These are phyloP conservation scores for Halcyon senegalensis DNA, from an alignment of 2,113 vertebrate species.

Conservation along the genomic window DNA sequence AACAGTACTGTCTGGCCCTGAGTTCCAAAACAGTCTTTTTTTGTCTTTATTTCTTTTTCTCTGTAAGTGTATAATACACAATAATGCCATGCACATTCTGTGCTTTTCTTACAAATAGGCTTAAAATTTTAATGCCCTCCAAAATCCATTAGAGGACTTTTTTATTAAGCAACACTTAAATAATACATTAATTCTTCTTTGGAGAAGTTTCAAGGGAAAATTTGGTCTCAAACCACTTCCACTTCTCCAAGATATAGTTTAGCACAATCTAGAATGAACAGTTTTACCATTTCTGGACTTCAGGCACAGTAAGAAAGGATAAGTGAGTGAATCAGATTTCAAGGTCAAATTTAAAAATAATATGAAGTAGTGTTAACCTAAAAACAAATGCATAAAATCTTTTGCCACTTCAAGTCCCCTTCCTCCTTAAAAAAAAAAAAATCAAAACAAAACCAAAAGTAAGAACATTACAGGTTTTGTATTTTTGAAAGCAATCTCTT, in stretches of 20 bases:
- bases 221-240: not conserved
- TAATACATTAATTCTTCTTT: slow-evolving; percentile 23
- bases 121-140: slow-evolving; percentile 30
- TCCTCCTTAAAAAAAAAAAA: not conserved
- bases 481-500: not conserved
- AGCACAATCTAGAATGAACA: not conserved
- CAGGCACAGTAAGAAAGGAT: not conserved
- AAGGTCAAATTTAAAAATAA: not conserved
- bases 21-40: not conserved
- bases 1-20: not conserved
- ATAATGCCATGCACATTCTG: not conserved
- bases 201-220: not conserved
- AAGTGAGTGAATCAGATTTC: not conserved
- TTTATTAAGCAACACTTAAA: slow-evolving; percentile 27
- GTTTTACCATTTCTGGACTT: not conserved
- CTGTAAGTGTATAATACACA: not conserved
- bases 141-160: not conserved
- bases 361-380: not conserved
- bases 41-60: not conserved
- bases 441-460: not conserved
- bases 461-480: not conserved
- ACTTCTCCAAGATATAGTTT: not conserved
- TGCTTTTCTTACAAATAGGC: not conserved
- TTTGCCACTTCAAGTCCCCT: not conserved
- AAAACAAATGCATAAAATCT: not conserved